Base-by-base conservation (phyloP, 1,140 invertebrate genomes). In the Lordiphosa collinella region DNA sequence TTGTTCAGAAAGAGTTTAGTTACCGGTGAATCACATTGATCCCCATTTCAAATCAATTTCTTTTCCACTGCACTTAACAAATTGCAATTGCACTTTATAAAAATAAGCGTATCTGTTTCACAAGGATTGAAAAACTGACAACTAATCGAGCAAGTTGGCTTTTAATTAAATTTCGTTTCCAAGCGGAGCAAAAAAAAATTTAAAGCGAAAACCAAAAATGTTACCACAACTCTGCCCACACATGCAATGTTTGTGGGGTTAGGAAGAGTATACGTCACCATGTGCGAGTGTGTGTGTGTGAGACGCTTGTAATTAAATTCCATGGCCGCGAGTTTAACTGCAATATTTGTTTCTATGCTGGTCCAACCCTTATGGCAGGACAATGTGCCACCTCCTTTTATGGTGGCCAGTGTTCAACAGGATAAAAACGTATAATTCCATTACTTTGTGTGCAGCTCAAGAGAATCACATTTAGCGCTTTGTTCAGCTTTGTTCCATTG, bases 251-350 rank as follows among this genome's bases (percentile, higher is more conserved):
- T n/a, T 31, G 41, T 44, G 41, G 51, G 59, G 53, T 56, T 46
- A 56, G 40, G 31, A 52, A 9, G 37, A 36, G 32, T 41, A 38
- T 44, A 25, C 36, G 38, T 12, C n/a, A 52, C 36, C 40, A 10
- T 37, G 6, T 8, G 29, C 14, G 41, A 18, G 48, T 34, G 32
- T 50, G 56, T 52, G 43, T 51, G 59, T 47, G 53, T 55, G 58
- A 25, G 43, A 57, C 49, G 67, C 57, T 56, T 82, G 71, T 84
- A 84, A 84, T 84, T 84, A 84, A 84, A 84, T 84, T 84, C 79
- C 68, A 62, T 84, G 53, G 73, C 72, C 65, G 78, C 72, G 70
- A 71, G 68, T 71, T 59, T 67, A 71, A 68, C 59, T 63, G 58
- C 50, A 63, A 73, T 84, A 84, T 84, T 84, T 84, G 78, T 76